Evolutionary conservation across 2,888 invertebrate genomes (phyloP), one percentile per base, ranked within the genome.

Genomic region (Eupithecia inturbata): DNA sequence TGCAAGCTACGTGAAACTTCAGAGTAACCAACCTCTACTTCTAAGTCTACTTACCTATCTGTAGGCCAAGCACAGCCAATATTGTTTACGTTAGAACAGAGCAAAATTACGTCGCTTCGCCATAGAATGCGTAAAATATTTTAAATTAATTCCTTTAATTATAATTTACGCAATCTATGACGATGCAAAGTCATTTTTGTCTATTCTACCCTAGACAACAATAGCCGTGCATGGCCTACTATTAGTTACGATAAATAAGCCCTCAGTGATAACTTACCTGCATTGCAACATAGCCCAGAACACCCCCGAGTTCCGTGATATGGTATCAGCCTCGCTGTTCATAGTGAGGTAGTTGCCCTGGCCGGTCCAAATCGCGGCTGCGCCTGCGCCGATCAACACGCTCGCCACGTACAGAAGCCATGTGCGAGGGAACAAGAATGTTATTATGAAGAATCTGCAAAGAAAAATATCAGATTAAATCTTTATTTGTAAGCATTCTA

Each of bases 211-310:
- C 31, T 31, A 31, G 31, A 41, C 39, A 1, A 41, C 14, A 41
- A 41, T 41, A 14, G 14, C 39, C 14, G 39, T 41, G 39, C 39
- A 14, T 14, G 39, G 39, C 14, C 4, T 41, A 41, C 49, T n/a
- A 10, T n/a, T 49, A 10, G n/a, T 10, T n/a, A 49, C 7, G 49
- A 22, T 53, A 53, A 53, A 22, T 7, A 45, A 45, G 6, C 9
- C 49, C 19, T 22, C 5, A 22, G n/a, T 53, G 3, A n/a, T 26
- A 26, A 57, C 26, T 78, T 88, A 97, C 97, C 97, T 98, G 95
- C 97, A 97, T 89, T 99, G 99, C 78, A 99, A 95, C 93, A 99
- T 96, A 0, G 99, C 99, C 99, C 99, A 99, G 91, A 99, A 99
- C 67, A 99, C 95, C 16, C 99, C 99, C 16, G 98, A 98, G 92